Evolutionary conservation across 2,797 vertebrate species (phyloP), one percentile per base, ranked within the genome.

Genomic region (Neosalanx taihuensis): DNA sequence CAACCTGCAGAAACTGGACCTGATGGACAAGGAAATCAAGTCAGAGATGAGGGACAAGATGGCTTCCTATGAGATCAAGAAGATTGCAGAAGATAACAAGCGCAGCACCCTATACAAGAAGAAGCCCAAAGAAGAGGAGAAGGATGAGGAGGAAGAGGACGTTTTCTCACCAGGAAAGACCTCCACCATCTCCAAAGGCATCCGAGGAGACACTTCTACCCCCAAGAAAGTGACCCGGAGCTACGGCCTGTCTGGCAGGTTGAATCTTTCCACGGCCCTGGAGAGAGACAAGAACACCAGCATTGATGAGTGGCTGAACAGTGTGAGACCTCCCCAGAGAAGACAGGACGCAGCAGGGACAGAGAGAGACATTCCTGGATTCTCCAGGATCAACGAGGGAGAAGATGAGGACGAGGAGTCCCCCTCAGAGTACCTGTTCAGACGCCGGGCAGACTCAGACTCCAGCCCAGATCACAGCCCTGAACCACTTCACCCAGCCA

Each of bases 71-170:
- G 92, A 94, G 71, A 85, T 91, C 74, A 97, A 98, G 87, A 99
- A 99, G 86, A 93, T 99, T 78, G 88, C 94, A 35, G 92, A 92
- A 10, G 94, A 97, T 88, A 95, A 97, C 85, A 96, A 94, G 69
- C 96, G 96, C 67, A 99, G 98, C 87, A 95, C 94, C 5, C 86
- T 97, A 66, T 99, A 93, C 90, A 99, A 97, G 89, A 99, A 98
- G 85, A 93, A 94, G 79, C 87, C 86, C 1, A 94, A 92, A 81
- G 93, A 90, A 7, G 92, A 92, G 0, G 91, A 92, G 0, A 90
- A 93, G 2, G 77, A 89, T 2, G 88, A 86, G 0, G 37, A 77
- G 79, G 62, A 76, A 49, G 90, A 90, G 86, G 75, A 87, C 76
- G 70, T 77, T 56, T 84, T 88, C 64, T 81, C 90, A 0, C 68